Evolutionary conservation across 2,113 vertebrate species (phyloP), one percentile per base, ranked within the genome.

Genomic region (Ceuthmochares aereus): DNA sequence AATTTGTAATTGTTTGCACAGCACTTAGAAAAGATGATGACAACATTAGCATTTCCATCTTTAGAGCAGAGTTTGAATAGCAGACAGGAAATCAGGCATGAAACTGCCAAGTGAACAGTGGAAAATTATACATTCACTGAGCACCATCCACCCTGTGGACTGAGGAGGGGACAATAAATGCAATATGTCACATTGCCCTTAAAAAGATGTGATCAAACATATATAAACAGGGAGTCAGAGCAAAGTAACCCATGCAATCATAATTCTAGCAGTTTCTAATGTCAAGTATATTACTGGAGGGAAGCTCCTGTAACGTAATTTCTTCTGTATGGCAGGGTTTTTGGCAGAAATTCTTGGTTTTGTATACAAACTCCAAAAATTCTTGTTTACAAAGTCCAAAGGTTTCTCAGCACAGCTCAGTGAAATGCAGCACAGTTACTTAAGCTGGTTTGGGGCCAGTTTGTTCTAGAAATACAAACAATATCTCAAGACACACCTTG

Each of bases 1-100:
- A 85, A 85, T 40, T 29, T 81, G 49, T 13, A 30, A 63, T 64
- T 88, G 51, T 93, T 90, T 93, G 72, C 49, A 43, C 43, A 93
- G 82, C 47, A 68, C 30, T 95, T 67, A 78, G 83, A 84, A 94
- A 90, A 89, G 87, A 70, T 2, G 27, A 36, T 75, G 76, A 94
- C 87, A 69, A 29, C 88, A 60, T 86, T 67, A 86, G 66, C 42
- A 75, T 92, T 95, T 96, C 88, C 88, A 93, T 67, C 83, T 90
- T 92, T 52, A 81, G 72, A 94, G 72, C 0, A 0, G 30, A 45
- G 55, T 90, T 92, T 88, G 90, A 95, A 92, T 84, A 96, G 60
- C 26, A 81, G 76, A 22, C 83, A 96, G 88, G 96, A 96, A 97
- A 93, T 92, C 1, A 2, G 83, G 72, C 75, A 88, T 86, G 43